Conservation (phyloP, 37 sponge, comb jelly and placozoan species). For the Ianthella basta region DNA sequence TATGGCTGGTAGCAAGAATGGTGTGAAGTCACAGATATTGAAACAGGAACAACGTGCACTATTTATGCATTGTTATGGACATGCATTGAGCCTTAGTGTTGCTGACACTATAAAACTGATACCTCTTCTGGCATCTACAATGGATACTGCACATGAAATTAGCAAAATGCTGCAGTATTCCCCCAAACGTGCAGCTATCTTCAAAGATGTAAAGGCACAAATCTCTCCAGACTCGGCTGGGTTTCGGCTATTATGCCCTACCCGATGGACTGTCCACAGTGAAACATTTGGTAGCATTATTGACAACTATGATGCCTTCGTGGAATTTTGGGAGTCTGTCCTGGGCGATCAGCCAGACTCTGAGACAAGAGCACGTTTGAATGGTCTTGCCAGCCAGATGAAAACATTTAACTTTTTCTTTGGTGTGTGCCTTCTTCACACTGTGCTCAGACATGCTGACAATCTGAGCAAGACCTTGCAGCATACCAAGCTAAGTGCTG, state of each 20-base stretch:
- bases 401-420: slow-evolving; percentile 28
- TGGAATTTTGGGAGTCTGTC: slow-evolving; percentile 18
- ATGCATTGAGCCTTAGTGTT: slow-evolving; percentile 33
- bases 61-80: slow-evolving; percentile 37
- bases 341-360: slow-evolving; percentile 19
- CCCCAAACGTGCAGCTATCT: slow-evolving; percentile 17
- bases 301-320: slow-evolving; percentile 4
- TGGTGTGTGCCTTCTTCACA: slow-evolving; percentile 17
- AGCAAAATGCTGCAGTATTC: slow-evolving; percentile 46
- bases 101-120: slow-evolving; percentile 12
- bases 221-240: slow-evolving; percentile 7
- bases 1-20: slow-evolving; percentile 42
- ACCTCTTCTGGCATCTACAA: slow-evolving; percentile 14
- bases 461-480: slow-evolving; percentile 21
- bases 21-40: slow-evolving; percentile 24
- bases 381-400: slow-evolving; percentile 28
- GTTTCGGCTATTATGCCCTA: slow-evolving; percentile 7
- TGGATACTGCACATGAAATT: slow-evolving; percentile 40
- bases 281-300: slow-evolving; percentile 29
- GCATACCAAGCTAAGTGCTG: slow-evolving; percentile 1
- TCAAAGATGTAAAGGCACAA: slow-evolving; percentile 4
- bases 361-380: slow-evolving; percentile 18
- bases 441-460: slow-evolving; percentile 11
- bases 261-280: slow-evolving; percentile 16
- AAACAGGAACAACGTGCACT: slow-evolving; percentile 32